Conservation (phyloP, 2,888 invertebrate species). For the Orthosia gracilis region DNA sequence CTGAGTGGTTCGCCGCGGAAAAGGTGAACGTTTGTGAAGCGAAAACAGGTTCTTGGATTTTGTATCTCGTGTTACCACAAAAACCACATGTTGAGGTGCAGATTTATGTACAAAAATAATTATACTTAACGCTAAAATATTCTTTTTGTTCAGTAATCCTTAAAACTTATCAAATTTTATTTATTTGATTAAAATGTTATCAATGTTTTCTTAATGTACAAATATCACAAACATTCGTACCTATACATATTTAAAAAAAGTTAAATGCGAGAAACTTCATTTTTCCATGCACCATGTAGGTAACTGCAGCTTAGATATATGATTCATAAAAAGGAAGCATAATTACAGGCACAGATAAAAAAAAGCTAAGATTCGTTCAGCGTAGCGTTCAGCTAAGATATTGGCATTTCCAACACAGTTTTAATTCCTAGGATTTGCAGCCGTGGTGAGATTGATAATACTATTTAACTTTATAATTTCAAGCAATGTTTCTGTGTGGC, state of each 20-base stretch:
- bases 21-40: conserved; percentile 29
- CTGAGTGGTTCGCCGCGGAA: not conserved
- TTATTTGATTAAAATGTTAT: too few species aligned
- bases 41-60: conserved; percentile 32
- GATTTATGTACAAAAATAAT: conserved; percentile 25
- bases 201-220: too few species aligned
- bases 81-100: conserved; percentile 13
- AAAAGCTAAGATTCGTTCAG: too few species aligned
- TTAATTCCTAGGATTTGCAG: conserved; percentile 4
- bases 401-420: not conserved
- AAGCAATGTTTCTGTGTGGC: conserved; percentile 13
- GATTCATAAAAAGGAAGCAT: not conserved
- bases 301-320: not conserved
- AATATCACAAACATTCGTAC: not conserved
- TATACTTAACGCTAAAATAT: not conserved
- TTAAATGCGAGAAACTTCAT: too few species aligned
- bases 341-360: too few species aligned
- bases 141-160: not conserved
- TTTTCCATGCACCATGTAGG: not conserved
- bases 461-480: conserved; percentile 37
- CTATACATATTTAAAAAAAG: not conserved
- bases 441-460: conserved; percentile 9
- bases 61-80: conserved; percentile 9
- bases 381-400: not conserved
- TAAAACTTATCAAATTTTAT: too few species aligned